Base-by-base conservation (phyloP, 2,113 vertebrate genomes). In the Gavia stellata region DNA sequence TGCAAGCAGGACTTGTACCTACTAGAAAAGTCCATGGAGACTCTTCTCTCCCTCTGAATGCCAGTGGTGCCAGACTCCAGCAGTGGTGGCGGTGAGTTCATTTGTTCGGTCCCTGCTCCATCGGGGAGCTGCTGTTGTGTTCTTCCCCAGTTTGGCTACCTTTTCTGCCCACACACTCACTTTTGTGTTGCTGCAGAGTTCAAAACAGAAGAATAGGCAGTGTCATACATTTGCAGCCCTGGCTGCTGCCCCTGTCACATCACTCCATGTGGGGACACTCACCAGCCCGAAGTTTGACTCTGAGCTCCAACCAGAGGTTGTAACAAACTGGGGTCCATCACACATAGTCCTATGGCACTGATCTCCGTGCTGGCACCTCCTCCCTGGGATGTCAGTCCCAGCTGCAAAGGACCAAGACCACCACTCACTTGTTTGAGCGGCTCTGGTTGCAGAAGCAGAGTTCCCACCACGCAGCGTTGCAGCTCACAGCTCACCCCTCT, bases 381-480 rank as follows among this genome's bases (percentile, higher is more conserved):
- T 63, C 21, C 18, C 14, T 20, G 7, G 40, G 49, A 31, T 42
- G n/a, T 36, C 40, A 56, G 56, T 84, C 42, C 21, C 80, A 55
- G 55, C 20, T 42, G 40, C 0, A 4, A 56, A 85, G 33, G 44
- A 38, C 49, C 2, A 4, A 42, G 31, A 70, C 56, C 26, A 11
- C 25, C 17, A 21, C n/a, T 33, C 11, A 5, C 36, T 42, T 47
- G 3, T 82, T 34, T n/a, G 47, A 25, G 24, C 26, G 25, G 10
- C 36, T 84, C 31, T 0, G 0, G 56, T 33, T 71, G 56, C 49
- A 63, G 49, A 71, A 70, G 42, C 25, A 21, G 53, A 75, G 23
- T 23, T 56, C 49, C 40, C n/a, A 45, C 40, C 12, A 15, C 0
- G 1, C 1, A 2, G 19, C 6, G 1, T 19, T 33, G n/a, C 49